These are phyloP conservation scores for Tenthredo scrophulariae DNA, from an alignment of 2,888 invertebrate species.

Conservation along the genomic window DNA sequence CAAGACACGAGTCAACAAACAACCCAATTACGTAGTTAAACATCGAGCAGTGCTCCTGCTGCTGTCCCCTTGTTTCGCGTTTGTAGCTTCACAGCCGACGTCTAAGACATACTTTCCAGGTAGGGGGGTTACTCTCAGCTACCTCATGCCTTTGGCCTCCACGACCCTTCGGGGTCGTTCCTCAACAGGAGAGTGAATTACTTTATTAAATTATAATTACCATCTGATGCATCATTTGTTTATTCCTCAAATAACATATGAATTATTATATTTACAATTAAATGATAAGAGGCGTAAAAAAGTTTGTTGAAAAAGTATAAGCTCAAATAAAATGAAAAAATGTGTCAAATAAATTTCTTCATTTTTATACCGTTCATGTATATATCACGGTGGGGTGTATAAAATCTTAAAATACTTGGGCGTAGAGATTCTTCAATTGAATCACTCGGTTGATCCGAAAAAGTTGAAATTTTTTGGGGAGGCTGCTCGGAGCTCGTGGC, in stretches of 20 bases:
- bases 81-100: conserved; percentile 44
- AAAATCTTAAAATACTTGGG: conserved; percentile 7
- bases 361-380: not conserved
- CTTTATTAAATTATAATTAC: conserved; percentile 42
- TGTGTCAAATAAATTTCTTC: not conserved
- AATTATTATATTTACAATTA: not conserved
- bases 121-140: conserved; percentile 38
- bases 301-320: not conserved
- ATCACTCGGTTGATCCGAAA: conserved; percentile 41
- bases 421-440: conserved; percentile 21
- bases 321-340: not conserved
- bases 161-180: conserved; percentile 16
- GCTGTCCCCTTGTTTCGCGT: conserved; percentile 48
- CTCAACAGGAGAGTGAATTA: conserved; percentile 7
- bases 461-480: conserved; percentile 47
- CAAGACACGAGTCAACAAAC: conserved; percentile 64
- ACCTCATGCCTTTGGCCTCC: not conserved
- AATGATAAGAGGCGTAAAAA: not conserved
- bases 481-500: conserved; percentile 61
- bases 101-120: conserved; percentile 42
- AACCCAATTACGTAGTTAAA: conserved; percentile 69
- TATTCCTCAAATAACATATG: not conserved
- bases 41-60: conserved; percentile 60
- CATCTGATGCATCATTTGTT: not conserved
- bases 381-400: not conserved